Percentiles rank a stretch among this genome's conserved stretches.
phyloP scores from a whole-genome alignment of 2,797 vertebrate genomes.

The Lophius americanus region DNA sequence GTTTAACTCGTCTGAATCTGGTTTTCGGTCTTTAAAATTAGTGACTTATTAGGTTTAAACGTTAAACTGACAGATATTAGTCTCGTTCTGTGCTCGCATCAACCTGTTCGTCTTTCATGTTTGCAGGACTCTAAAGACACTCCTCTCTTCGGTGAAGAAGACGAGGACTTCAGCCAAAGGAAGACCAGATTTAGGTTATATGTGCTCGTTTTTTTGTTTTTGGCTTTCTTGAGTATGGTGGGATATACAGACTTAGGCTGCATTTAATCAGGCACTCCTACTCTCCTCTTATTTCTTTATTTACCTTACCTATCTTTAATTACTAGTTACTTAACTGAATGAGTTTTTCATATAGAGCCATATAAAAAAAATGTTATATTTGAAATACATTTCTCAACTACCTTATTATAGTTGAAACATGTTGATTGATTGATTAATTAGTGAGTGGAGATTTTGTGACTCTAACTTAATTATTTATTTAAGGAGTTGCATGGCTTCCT shows the following conservation, averaged over 20 bases:
- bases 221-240: background rate
- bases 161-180: slow-evolving; percentile 71
- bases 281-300: background rate
- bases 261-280: too few species aligned
- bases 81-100: background rate
- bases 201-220: background rate
- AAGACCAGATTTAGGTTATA: slow-evolving; percentile 85
- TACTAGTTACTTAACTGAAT: too few species aligned
- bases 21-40: background rate
- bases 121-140: slow-evolving; percentile 88
- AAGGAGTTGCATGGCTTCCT: too few species aligned
- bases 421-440: too few species aligned
- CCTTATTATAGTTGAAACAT: too few species aligned
- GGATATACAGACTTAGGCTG: background rate
- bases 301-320: background rate
- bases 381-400: too few species aligned
- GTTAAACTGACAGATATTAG: background rate
- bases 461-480: too few species aligned
- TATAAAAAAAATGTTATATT: too few species aligned
- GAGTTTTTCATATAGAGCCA: too few species aligned
- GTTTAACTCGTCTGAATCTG: rapidly evolving
- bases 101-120: slow-evolving; percentile 1
- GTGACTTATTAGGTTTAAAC: background rate
- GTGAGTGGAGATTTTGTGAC: too few species aligned
- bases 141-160: slow-evolving; percentile 92